A percentile compares a stretch with the other conserved stretches of the same genome.
phyloP scores from a whole-genome alignment of 2,113 vertebrate species.

The Xenopus borealis region DNA sequence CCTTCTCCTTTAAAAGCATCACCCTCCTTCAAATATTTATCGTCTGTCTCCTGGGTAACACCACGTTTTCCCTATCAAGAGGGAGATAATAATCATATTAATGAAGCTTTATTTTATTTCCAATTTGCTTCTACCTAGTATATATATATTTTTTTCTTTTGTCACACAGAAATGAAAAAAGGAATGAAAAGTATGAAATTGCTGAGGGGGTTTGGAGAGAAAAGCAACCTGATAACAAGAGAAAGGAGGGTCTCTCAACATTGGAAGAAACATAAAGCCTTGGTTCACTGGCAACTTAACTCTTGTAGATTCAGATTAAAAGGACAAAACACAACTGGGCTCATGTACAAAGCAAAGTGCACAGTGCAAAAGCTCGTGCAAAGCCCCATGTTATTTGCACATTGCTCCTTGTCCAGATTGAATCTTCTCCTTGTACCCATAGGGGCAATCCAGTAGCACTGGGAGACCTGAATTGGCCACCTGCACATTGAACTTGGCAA shows the following conservation, averaged over 20 bases:
- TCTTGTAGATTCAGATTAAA: conserved; percentile 9
- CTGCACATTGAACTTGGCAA: no score
- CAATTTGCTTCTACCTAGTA: conserved; percentile 23
- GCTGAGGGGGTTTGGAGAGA: conserved; percentile 1
- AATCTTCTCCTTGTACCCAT: no score
- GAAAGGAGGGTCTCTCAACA: conserved; percentile 9
- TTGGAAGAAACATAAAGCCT: conserved; percentile 9
- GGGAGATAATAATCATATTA: conserved; percentile 46
- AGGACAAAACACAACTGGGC: no score
- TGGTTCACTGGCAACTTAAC: conserved; percentile 25
- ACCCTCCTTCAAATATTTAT: conserved; percentile 27
- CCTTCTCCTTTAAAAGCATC: conserved; percentile 33
- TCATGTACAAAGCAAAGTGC: no score
- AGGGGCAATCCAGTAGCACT: no score
- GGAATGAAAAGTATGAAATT: conserved; percentile 18
- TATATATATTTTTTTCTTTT: conserved; percentile 16
- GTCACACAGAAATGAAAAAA: conserved; percentile 24
- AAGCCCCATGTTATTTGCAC: no score
- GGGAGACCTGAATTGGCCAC: no score
- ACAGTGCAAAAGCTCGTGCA: no score
- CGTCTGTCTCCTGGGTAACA: conserved; percentile 31
- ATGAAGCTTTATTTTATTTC: conserved; percentile 40
- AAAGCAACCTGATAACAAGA: conserved; percentile 14
- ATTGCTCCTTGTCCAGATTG: no score
- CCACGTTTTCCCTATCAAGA: conserved; percentile 30